Evolutionary conservation across 2,797 vertebrate species (phyloP).

Genomic region (Lagorchestes hirsutus): DNA sequence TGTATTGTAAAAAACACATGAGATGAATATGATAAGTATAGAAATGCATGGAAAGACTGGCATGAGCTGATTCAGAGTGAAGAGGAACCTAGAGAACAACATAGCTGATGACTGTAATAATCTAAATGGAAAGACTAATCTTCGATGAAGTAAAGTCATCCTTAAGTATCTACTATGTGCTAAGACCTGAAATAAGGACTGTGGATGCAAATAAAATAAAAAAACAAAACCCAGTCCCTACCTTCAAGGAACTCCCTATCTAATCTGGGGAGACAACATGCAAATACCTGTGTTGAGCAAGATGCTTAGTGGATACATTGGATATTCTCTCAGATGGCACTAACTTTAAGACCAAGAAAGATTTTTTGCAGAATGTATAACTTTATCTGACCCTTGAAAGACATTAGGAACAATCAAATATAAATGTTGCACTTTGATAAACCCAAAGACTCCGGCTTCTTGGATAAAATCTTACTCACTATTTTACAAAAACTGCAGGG

Average conservation of each 20-base stretch:
- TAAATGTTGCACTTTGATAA: not conserved
- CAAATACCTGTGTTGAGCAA: not conserved
- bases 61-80: not conserved
- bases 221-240: not conserved
- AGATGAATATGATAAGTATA: not conserved
- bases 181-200: not conserved
- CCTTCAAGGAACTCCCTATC: not conserved
- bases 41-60: not conserved
- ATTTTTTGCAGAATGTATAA: not conserved
- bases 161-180: not conserved
- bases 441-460: too few species aligned
- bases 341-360: not conserved
- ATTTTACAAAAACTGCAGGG: too few species aligned
- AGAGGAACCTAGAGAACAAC: not conserved
- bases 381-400: not conserved
- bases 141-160: not conserved
- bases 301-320: not conserved
- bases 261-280: not conserved
- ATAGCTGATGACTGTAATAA: not conserved
- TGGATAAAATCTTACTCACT: too few species aligned
- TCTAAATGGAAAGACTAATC: not conserved
- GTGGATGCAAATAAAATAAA: not conserved
- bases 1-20: not conserved
- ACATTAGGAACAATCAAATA: not conserved
- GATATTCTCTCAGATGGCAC: not conserved